Base-by-base conservation (phyloP, 2,113 vertebrate species). In the Emydocephalus ijimae region DNA sequence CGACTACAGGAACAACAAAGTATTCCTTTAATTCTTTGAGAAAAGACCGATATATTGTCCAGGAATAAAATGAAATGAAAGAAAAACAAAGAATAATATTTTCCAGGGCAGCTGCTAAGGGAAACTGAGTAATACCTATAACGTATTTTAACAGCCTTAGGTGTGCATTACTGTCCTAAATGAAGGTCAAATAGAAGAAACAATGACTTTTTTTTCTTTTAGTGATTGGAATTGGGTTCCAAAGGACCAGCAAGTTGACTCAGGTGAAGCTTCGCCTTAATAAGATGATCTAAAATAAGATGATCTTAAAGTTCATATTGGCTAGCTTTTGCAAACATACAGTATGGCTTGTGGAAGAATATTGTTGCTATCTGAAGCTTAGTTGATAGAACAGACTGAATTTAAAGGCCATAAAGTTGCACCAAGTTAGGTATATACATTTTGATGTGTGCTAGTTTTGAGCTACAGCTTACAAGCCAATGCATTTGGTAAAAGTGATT, bases 71-170 rank as follows among this genome's bases (percentile, higher is more conserved):
- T 93, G 93, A 69, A 93, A 26, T 9, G 52, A 50, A 86, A 85
- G 91, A 94, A 81, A 26, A 92, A 88, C 0, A 88, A 93, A 89
- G 45, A 94, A 93, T 94, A 94, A 92, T 29, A 45, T 95, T 94
- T 91, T 86, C 88, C 56, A 2, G 89, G 43, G 39, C 61, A 92
- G 55, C 1, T 92, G 94, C 92, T 92, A 45, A 94, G 59, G 50
- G 89, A 94, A 95, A 93, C 96, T 93, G 81, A 95, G 91, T 93
- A 54, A 89, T 90, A 90, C 59, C 92, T 85, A 89, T 23, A 88
- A 18, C 15, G 81, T 87, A 87, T 45, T 95, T 94, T 94, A 29
- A 92, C 96, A 92, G 88, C 74, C 43, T 94, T 87, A 93, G 90
- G 57, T 92, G 89, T 89, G 15, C 91, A 91, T 93, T 95, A 95